Evolutionary conservation across 2,797 vertebrate genomes (phyloP).

Genomic region (Aldrovandia affinis): DNA sequence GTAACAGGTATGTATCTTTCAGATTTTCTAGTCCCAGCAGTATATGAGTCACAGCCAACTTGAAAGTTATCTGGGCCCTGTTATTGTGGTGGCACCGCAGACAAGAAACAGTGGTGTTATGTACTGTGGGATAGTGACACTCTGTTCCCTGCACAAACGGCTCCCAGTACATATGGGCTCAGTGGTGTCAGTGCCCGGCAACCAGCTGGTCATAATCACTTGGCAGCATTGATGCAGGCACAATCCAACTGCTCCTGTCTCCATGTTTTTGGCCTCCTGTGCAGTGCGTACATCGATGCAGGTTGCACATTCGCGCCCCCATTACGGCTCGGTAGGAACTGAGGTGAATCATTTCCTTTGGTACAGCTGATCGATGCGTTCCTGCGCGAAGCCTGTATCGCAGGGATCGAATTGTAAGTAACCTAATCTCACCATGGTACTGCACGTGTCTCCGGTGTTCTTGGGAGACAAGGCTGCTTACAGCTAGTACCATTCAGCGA

Average conservation of each 20-base stretch:
- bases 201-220: constrained; percentile 1
- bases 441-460: not conserved
- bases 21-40: not conserved
- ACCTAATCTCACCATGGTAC: not conserved
- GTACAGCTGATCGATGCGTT: not conserved
- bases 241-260: not conserved
- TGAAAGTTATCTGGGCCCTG: not conserved
- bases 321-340: not conserved
- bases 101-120: not conserved
- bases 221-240: constrained; percentile 7
- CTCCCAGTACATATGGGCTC: not conserved
- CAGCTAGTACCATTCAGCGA: not conserved
- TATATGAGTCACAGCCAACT: not conserved
- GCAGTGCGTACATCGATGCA: not conserved
- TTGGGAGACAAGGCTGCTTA: not conserved
- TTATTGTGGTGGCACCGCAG: not conserved
- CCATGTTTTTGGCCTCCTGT: not conserved
- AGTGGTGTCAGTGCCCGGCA: not conserved
- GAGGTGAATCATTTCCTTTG: not conserved
- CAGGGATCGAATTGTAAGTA: not conserved
- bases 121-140: not conserved
- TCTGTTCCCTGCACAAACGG: not conserved
- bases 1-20: not conserved
- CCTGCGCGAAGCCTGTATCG: not conserved
- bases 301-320: not conserved